phyloP scores from a whole-genome alignment of 1,140 invertebrate species.

The Tigriopus japonicus region DNA sequence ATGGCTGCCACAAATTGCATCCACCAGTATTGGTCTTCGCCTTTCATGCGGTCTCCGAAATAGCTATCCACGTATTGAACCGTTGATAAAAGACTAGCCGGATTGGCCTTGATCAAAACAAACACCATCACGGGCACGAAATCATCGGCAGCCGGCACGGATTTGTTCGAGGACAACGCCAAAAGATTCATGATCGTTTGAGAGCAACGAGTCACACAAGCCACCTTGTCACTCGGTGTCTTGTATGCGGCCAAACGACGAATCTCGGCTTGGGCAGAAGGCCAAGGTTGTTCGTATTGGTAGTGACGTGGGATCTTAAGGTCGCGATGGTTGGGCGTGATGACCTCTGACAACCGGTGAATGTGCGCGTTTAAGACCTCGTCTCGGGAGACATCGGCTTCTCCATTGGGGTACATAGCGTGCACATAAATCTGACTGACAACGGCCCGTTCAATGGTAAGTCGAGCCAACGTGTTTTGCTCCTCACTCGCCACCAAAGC shows the following conservation, averaged over 20 bases:
- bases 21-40: conserved; percentile 96
- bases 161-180: conserved; percentile 51
- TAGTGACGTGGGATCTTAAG: conserved; percentile 58
- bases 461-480: conserved; percentile 45
- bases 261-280: conserved; percentile 87
- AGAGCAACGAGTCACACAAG: conserved; percentile 64
- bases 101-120: conserved; percentile 71
- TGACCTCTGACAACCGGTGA: conserved; percentile 50
- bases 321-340: conserved; percentile 64
- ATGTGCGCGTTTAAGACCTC: conserved; percentile 77
- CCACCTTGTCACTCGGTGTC: conserved; percentile 83
- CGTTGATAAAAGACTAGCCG: conserved; percentile 13
- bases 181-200: conserved; percentile 74
- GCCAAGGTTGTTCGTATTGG: conserved; percentile 83
- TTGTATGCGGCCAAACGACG: conserved; percentile 78
- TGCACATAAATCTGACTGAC: conserved; percentile 53
- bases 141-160: conserved; percentile 86
- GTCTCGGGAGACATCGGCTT: conserved; percentile 79
- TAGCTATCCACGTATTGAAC: conserved; percentile 90
- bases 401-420: conserved; percentile 89
- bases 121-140: conserved; percentile 89
- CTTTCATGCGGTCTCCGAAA: conserved; percentile 57
- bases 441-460: conserved; percentile 54
- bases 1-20: conserved; percentile 90
- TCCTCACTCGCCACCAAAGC: conserved; percentile 37